These are phyloP conservation scores for Archivesica marissinica DNA, from an alignment of 1,140 invertebrate genomes.

Conservation along the genomic window DNA sequence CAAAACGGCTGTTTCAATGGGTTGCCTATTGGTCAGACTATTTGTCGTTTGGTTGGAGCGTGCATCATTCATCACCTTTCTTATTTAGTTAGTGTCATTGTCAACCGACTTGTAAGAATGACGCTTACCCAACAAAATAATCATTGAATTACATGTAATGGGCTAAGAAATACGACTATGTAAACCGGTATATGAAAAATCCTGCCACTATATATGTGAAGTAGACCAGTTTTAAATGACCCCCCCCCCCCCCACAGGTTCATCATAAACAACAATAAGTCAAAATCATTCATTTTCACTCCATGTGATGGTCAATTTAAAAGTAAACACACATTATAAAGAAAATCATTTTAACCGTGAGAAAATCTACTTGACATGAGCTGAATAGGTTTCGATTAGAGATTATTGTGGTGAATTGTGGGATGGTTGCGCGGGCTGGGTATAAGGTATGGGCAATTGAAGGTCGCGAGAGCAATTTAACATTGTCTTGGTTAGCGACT, in stretches of 20 bases:
- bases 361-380: neutral
- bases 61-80: constrained; percentile 26
- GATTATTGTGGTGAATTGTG: constrained; percentile 35
- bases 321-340: constrained; percentile 49
- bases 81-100: constrained; percentile 44
- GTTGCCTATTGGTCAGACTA: too few relatives aligned
- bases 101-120: constrained; percentile 13
- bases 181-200: too few relatives aligned
- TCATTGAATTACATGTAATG: constrained; percentile 1
- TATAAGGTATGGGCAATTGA: constrained; percentile 28
- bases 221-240: too few relatives aligned
- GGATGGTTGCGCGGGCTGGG: constrained; percentile 10
- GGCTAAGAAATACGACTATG: too few relatives aligned
- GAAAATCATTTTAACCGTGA: constrained; percentile 39
- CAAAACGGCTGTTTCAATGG: neutral
- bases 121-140: constrained; percentile 17
- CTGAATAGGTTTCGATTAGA: neutral
- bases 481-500: constrained; percentile 26
- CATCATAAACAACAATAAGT: constrained; percentile 45
- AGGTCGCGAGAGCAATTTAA: constrained; percentile 34
- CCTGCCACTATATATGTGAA: too few relatives aligned
- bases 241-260: too few relatives aligned
- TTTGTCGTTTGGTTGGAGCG: neutral
- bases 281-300: constrained; percentile 18
- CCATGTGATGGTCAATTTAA: constrained; percentile 42